Evolutionary conservation across 2,888 invertebrate species (phyloP).

Genomic region (Drosophila yooni): DNA sequence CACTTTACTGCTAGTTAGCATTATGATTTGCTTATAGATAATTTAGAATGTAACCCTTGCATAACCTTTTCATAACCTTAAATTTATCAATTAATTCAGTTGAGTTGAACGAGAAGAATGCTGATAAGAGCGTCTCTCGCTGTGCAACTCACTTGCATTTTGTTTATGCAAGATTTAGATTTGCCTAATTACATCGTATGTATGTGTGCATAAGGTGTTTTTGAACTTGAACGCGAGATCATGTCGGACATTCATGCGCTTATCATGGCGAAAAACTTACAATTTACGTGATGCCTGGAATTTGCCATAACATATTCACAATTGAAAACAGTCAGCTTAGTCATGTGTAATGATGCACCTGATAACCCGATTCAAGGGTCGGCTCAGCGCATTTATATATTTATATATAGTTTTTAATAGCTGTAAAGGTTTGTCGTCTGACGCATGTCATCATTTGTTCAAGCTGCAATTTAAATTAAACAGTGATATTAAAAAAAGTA

Average conservation of each 20-base stretch:
- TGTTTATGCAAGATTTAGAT: constrained; percentile 61
- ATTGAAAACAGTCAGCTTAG: constrained; percentile 28
- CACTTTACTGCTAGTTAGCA: constrained; percentile 23
- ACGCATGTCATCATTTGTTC: constrained; percentile 24
- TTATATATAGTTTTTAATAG: constrained; percentile 23
- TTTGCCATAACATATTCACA: constrained; percentile 52
- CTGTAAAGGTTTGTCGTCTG: constrained; percentile 9
- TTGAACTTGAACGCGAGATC: constrained; percentile 69
- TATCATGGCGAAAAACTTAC: constrained; percentile 59
- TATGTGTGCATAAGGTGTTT: constrained; percentile 31
- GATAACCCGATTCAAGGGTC: constrained; percentile 47
- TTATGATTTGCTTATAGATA: constrained; percentile 1
- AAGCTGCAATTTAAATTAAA: constrained; percentile 20
- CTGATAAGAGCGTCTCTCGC: constrained; percentile 53
- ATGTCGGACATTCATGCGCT: constrained; percentile 71
- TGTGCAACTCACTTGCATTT: constrained; percentile 48
- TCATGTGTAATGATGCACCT: constrained; percentile 32
- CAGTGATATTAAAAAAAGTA: constrained; percentile 18
- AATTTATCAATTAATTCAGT: constrained; percentile 36
- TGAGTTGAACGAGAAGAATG: not conserved
- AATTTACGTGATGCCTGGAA: constrained; percentile 60
- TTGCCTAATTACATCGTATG: constrained; percentile 45
- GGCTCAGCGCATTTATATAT: constrained; percentile 23
- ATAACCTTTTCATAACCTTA: constrained; percentile 73
- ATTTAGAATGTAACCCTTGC: constrained; percentile 11